Base-by-base conservation (phyloP, 2,797 vertebrate species). In the Liparis tanakae region DNA sequence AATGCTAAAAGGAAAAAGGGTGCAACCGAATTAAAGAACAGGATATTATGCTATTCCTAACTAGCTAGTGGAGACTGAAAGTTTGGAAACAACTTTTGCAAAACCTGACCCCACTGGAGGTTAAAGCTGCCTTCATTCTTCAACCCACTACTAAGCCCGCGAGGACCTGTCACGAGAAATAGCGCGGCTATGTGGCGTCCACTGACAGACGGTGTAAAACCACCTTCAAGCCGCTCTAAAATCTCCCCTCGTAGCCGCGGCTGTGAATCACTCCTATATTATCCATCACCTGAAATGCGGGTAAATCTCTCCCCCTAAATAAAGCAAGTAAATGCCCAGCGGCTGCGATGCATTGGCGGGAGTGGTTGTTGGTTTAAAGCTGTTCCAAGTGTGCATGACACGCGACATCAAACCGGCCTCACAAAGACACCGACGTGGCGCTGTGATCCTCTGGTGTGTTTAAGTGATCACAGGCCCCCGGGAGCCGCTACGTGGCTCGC, bases 381-480 rank as follows among this genome's bases (percentile, higher is more conserved):
- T 63, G 62, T 51, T 77, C 43, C 43, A 30, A 74, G 56, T 80
- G 71, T 73, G 80, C 61, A 66, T 79, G 59, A 76, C 77, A 76
- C 74, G 54, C 59, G 81, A 78, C 79, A 84, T 90, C 89, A 87
- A 90, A 83, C 76, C 55, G n/a, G 46, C 22, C 44, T 77, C 71
- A 59, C 55, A 59, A 73, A 70, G 25, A 73, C 22, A 1, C 53
- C 66, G 75, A 70, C 74, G 69, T 68, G 79, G 56, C 53, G 15
- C 80, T 78, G 48, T 85, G 75, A 85, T 86, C 74, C 50, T 60
- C 57, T 67, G 53, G 59, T 70, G 37, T 18, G 33, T 64, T 64
- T 12, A 79, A 67, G 58, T 72, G 84, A 90, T 86, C 83, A 88
- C 69, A 87, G 65, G 57, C 69, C 71, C 68, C 64, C 7, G n/a